phyloP scores from a whole-genome alignment of 2,113 vertebrate genomes.

The Antechinus flavipes region DNA sequence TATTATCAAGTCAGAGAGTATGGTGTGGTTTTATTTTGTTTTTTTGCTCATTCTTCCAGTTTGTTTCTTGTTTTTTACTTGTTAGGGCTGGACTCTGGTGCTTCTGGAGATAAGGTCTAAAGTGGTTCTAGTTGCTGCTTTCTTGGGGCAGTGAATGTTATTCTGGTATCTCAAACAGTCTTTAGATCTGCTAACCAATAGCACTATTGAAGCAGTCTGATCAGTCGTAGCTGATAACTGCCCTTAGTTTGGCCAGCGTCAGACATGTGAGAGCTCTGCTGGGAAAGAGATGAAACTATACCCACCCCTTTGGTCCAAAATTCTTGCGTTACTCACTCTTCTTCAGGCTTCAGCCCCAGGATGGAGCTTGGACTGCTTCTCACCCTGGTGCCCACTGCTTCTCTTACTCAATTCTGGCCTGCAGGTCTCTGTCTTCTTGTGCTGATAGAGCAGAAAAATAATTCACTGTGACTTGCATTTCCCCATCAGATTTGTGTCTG shows the following conservation, averaged over 20 bases:
- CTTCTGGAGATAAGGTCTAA: no score
- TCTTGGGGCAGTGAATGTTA: neutral
- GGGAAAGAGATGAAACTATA: neutral
- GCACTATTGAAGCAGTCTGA: no score
- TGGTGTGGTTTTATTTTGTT: no score
- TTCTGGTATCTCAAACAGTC: neutral
- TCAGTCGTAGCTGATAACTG: neutral
- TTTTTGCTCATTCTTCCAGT: no score
- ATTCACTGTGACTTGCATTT: neutral
- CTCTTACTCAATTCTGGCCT: neutral
- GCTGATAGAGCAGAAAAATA: neutral
- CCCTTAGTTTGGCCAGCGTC: neutral
- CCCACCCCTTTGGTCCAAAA: neutral
- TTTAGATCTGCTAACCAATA: no score
- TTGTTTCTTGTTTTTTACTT: neutral
- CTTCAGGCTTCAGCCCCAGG: neutral
- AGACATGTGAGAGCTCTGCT: neutral
- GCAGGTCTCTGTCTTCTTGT: neutral
- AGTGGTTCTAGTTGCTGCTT: neutral
- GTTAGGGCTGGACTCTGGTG: neutral
- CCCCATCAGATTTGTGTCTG: neutral
- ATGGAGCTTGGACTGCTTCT: neutral
- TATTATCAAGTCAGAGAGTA: neutral
- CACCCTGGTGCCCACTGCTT: neutral
- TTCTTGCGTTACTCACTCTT: neutral